Evolutionary conservation across 2,888 invertebrate species (phyloP), one percentile per base, ranked within the genome.

Genomic region (Drosophila formosana): DNA sequence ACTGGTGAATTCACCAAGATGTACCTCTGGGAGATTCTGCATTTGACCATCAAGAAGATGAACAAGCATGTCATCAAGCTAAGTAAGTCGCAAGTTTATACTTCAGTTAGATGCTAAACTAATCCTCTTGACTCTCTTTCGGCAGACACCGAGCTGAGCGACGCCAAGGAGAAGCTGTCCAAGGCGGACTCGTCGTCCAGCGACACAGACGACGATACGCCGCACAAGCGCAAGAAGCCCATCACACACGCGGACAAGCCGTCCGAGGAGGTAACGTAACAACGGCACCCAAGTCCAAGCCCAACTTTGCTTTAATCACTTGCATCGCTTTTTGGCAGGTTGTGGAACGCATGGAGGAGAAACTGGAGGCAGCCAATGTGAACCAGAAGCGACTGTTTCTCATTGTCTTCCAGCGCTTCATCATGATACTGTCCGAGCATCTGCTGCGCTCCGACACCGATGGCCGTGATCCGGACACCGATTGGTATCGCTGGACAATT

Each of bases 321-420:
- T 23, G 0, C 30, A 52, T 58, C 4, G 18, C 18, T 18, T 2
- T 28, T 50, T 6, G 28, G 0, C 45, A 98, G 94, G 96, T 96
- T 89, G 96, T 99, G 1, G 98, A 98, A 91, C 95, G 97, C 63
- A 97, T 98, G 97, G 98, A 99, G 91, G 98, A 99, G 92, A 96
- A 96, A 68, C 92, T 98, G 66, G 99, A 99, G 92, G 96, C 96
- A 3, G 98, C 98, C 0, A 98, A 98, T 93, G 97, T 97, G 76
- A 98, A 99, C 93, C 98, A 98, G 93, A 99, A 99, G 93, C 97
- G 98, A 90, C 94, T 99, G 73, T 99, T 99, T 93, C 95, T 99
- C 72, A 98, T 99, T 92, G 97, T 99, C 87, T 99, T 99, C 93
- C 98, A 99, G 94, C 95, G 99, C 68, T 99, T 99, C 93, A 99